Evolutionary conservation across 1,140 invertebrate genomes (phyloP).

Genomic region (Micrasema minimum): DNA sequence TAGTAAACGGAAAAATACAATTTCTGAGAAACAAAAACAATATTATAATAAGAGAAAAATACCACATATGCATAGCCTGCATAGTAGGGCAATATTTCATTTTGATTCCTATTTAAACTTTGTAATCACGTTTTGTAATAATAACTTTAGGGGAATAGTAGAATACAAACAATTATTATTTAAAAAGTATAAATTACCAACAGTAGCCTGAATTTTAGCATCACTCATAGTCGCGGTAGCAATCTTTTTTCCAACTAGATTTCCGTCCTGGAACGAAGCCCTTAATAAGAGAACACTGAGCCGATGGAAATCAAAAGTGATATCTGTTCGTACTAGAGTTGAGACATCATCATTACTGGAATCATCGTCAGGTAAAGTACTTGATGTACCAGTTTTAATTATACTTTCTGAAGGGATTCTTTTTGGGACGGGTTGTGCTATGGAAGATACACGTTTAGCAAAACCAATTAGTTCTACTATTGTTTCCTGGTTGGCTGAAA

Average conservation of each 20-base stretch:
- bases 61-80: too few species aligned
- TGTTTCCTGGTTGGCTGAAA: slow-evolving; percentile 91
- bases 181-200: slow-evolving; percentile 68
- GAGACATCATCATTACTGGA: slow-evolving; percentile 54
- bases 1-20: too few species aligned
- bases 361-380: slow-evolving; percentile 46
- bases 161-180: too few species aligned
- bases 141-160: too few species aligned
- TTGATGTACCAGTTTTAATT: slow-evolving; percentile 2
- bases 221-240: slow-evolving; percentile 92
- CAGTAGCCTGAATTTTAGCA: slow-evolving; percentile 88
- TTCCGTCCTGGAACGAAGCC: slow-evolving; percentile 78
- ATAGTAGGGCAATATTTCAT: too few species aligned
- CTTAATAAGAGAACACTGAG: slow-evolving; percentile 88
- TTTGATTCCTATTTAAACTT: too few species aligned
- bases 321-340: slow-evolving; percentile 71
- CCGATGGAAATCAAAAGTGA: slow-evolving; percentile 92
- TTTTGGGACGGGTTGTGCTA: slow-evolving; percentile 35
- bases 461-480: slow-evolving; percentile 93
- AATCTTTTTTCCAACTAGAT: slow-evolving; percentile 84
- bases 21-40: too few species aligned
- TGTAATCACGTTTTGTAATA: too few species aligned
- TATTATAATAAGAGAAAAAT: too few species aligned
- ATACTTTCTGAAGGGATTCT: slow-evolving; percentile 48
- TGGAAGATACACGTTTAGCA: slow-evolving; percentile 72